Conservation (phyloP, 2,888 invertebrate genomes). For the Mechanitis messenoides region DNA sequence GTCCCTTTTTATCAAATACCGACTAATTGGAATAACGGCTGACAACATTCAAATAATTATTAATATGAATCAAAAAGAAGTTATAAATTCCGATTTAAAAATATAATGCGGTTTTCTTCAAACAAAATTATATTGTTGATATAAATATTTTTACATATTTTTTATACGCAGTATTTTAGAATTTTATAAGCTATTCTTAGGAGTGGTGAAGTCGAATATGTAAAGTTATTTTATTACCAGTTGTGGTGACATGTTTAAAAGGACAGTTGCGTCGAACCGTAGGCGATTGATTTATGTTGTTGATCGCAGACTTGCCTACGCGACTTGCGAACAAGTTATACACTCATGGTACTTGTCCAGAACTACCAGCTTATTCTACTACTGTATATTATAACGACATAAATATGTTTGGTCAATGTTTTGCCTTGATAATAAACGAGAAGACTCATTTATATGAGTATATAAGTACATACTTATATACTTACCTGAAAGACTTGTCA, state of each 20-base stretch:
- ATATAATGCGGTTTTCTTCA: too few relatives aligned
- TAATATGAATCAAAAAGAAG: not conserved
- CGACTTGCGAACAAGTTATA: conserved; percentile 18
- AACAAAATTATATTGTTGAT: too few relatives aligned
- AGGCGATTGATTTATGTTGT: conserved; percentile 58
- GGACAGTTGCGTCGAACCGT: conserved; percentile 41
- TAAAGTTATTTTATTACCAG: conserved; percentile 24
- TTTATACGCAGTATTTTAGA: not conserved
- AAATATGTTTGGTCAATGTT: conserved; percentile 8
- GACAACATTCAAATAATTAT: not conserved
- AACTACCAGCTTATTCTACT: conserved; percentile 22
- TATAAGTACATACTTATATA: too few relatives aligned
- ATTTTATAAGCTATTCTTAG: not conserved
- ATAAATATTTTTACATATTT: too few relatives aligned
- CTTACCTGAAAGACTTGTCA: too few relatives aligned
- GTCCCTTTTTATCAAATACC: conserved; percentile 4
- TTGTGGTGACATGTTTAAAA: conserved; percentile 32
- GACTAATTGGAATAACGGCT: not conserved
- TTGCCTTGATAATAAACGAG: not conserved
- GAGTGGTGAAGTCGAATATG: not conserved
- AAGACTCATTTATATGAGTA: not conserved
- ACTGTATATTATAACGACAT: conserved; percentile 17
- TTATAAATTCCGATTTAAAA: too few relatives aligned
- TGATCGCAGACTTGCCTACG: conserved; percentile 29
- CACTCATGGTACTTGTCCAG: conserved; percentile 14